Evolutionary conservation across 2,113 vertebrate species (phyloP), one percentile per base, ranked within the genome.

Genomic region (Neotragus pygmaeus): DNA sequence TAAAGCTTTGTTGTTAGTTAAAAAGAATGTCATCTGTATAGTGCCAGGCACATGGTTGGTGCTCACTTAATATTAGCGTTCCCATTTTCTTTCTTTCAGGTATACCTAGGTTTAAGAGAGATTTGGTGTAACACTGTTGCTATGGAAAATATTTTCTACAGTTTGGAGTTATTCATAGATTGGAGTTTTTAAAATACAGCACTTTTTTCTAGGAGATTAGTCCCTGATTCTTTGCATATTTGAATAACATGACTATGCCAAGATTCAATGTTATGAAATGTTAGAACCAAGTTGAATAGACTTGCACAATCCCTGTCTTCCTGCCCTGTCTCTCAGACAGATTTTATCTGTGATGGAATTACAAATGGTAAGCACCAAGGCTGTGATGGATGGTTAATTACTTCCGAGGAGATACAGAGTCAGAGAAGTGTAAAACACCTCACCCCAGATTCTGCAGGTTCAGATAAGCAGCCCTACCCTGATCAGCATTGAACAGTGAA

Each of bases 381-480:
- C 49, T 60, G n/a, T 62, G 66, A 75, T 15, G 25, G 21, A 6
- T 88, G 70, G 90, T 58, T 98, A 96, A 96, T 96, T 92, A 93
- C 60, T 94, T 98, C 89, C 75, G 30, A 51, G 55, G 95, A 98
- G 94, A 96, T 66, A 88, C 64, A 57, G 28, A 80, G 55, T 88
- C 77, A 39, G 88, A 90, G 45, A 91, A 86, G 25, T 23, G 25
- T 33, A 85, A 78, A 77, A 93, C 89, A 77, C 5, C 23, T 7
- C 33, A 21, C 15, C 66, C 60, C 45, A 91, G 21, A 39, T 21
- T 83, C 55, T 93, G 64, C 36, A 87, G 64, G 45, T 62, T 93
- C 43, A 73, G 45, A 64, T 91, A 88, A 95, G 57, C 85, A 95
- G 53, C 49, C 30, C 7, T 86, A 53, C n/a, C 75, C 25, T 60